A percentile compares a stretch with the other conserved stretches of the same genome.
These are phyloP conservation scores for Microctenopoma lineatum DNA, from an alignment of 2,797 vertebrate genomes.

Conservation along the genomic window DNA sequence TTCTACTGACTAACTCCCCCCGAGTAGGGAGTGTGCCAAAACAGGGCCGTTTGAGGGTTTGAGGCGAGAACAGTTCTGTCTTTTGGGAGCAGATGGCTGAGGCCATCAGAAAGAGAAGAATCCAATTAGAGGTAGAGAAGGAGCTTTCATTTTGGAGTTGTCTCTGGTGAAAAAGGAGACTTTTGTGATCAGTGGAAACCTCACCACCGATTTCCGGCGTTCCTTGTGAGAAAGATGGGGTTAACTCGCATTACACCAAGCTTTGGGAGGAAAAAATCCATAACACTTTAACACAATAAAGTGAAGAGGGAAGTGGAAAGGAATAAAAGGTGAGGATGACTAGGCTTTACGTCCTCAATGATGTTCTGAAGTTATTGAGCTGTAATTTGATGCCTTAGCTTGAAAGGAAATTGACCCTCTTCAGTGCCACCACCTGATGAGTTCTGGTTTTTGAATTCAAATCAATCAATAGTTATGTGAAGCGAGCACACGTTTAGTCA, in stretches of 20 bases:
- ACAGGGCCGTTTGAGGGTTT: conserved; percentile 28
- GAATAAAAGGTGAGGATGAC: neutral
- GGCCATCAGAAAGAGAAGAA: conserved; percentile 47
- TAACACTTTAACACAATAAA: neutral
- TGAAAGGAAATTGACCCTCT: neutral
- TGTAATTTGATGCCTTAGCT: neutral
- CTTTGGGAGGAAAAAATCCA: neutral
- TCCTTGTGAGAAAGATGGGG: conserved; percentile 7
- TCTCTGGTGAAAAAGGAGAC: conserved; percentile 15
- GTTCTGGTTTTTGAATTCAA: conserved; percentile 7
- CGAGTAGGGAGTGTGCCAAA: conserved; percentile 15
- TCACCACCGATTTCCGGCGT: conserved; percentile 1
- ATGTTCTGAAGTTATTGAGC: neutral
- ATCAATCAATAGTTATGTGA: neutral
- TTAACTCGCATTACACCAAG: conserved; percentile 1
- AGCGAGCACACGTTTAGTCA: conserved; percentile 6
- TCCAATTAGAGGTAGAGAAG: conserved; percentile 63
- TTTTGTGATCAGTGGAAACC: conserved; percentile 24
- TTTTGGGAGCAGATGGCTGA: conserved; percentile 43
- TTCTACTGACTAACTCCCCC: neutral
- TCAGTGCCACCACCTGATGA: neutral
- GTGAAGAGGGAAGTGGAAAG: neutral
- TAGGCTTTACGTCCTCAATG: neutral
- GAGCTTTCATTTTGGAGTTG: conserved; percentile 33
- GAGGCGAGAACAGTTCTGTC: conserved; percentile 29